Base-by-base conservation (phyloP, 2,797 vertebrate species). In the Parambassis ranga region DNA sequence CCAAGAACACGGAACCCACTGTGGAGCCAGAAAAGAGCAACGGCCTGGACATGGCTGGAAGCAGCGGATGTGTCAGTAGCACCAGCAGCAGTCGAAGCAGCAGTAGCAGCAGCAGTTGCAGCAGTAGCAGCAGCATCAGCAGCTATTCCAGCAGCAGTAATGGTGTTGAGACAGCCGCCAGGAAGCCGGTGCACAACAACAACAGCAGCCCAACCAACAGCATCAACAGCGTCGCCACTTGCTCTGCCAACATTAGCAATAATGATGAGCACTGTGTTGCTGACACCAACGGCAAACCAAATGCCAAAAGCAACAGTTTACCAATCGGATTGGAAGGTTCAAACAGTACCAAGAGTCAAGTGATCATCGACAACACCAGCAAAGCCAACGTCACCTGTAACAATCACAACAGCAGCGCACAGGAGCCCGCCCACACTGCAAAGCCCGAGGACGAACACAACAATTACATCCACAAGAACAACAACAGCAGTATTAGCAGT, bases 81-180 rank as follows among this genome's bases (percentile, higher is more conserved):
- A 86, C 83, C 80, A 87, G 85, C 75, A 84, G 77, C 77, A 83
- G 84, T 74, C 84, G 83, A 71, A 88, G 84, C 77, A 87, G 80
- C 76, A 88, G 85, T 75, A 90, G 85, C 81, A 86, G 84, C 85
- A 87, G 87, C 76, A 85, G 80, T 68, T 82, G 85, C 83, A 86
- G 86, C 66, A 87, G 86, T 57, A 89, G 84, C 88, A 90, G 86
- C 85, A 90, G 87, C 81, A 85, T 86, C 68, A 88, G 86, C 84
- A 87, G 85, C 77, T 88, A 85, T 82, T 86, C 83, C 81, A 82
- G 77, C 79, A 83, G 82, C 64, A 86, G 71, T 79, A 90, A 89
- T 3, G 79, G 87, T 27, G 80, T 73, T 22, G 90, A 91, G 24
- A 66, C 67, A 4, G 31, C 74, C 58, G 46, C 69, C 51, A 68